These are phyloP conservation scores for Chrysomallon squamiferum DNA, from an alignment of 1,140 invertebrate genomes.

Conservation along the genomic window DNA sequence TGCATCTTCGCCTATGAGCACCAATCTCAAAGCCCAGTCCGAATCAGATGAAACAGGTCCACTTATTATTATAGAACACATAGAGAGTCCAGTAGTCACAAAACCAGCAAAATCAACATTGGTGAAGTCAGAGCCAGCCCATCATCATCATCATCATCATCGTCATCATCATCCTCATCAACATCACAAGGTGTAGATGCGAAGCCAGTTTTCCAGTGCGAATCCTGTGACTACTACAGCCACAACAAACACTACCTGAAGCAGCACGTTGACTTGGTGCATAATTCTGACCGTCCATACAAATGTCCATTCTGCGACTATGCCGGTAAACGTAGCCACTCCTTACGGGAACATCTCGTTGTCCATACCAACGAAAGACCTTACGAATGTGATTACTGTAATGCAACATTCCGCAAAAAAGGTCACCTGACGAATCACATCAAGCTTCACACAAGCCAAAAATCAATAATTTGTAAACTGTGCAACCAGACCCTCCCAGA, in stretches of 20 bases:
- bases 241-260: slow-evolving; percentile 61
- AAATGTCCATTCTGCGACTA: slow-evolving; percentile 63
- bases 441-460: slow-evolving; percentile 52
- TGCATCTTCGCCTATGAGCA: too few relatives aligned
- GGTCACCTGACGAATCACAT: slow-evolving; percentile 61
- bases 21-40: too few relatives aligned
- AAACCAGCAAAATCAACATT: too few relatives aligned
- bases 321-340: slow-evolving; percentile 60
- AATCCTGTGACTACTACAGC: slow-evolving; percentile 55
- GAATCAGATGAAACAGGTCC: too few relatives aligned
- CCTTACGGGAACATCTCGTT: slow-evolving; percentile 58
- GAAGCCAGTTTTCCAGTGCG: slow-evolving; percentile 18
- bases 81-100: too few relatives aligned
- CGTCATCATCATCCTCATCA: too few relatives aligned
- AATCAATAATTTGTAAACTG: not conserved
- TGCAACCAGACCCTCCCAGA: slow-evolving; percentile 18
- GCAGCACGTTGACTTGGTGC: slow-evolving; percentile 60
- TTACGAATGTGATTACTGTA: slow-evolving; percentile 55
- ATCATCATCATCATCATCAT: too few relatives aligned
- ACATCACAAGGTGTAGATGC: too few relatives aligned
- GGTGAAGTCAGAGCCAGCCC: too few relatives aligned
- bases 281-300: slow-evolving; percentile 54
- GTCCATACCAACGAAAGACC: slow-evolving; percentile 60
- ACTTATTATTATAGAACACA: too few relatives aligned
- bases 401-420: slow-evolving; percentile 61